Conservation (phyloP, 2,797 vertebrate genomes). For the Enteromius fasciolatus region DNA sequence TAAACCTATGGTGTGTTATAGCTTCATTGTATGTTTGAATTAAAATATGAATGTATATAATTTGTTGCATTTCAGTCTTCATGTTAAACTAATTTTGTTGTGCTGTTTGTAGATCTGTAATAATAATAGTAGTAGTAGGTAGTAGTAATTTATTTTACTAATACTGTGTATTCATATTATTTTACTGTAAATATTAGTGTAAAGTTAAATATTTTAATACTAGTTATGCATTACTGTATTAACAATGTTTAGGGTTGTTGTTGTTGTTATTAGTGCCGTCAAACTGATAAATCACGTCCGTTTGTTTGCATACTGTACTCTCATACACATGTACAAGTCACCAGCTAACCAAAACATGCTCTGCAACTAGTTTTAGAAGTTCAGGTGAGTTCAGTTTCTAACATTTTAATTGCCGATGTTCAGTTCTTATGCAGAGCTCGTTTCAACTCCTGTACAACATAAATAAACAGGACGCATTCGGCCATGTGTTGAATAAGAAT, state of each 20-base stretch:
- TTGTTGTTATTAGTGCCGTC: not conserved
- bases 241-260: not conserved
- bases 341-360: not conserved
- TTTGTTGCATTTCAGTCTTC: not conserved
- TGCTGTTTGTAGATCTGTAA: not conserved
- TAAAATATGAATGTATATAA: not conserved
- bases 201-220: not conserved
- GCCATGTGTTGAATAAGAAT: slow-evolving; percentile 46
- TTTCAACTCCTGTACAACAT: slow-evolving; percentile 23
- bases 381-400: not conserved
- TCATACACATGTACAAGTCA: not conserved
- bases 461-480: slow-evolving; percentile 45
- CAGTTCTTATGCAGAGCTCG: slow-evolving; percentile 28
- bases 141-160: not conserved
- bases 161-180: not conserved
- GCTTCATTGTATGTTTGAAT: not conserved
- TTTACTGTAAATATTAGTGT: not conserved
- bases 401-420: slow-evolving; percentile 33
- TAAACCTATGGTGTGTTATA: not conserved
- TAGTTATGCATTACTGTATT: not conserved
- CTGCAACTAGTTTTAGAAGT: not conserved
- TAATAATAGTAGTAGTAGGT: not conserved
- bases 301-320: too few relatives aligned
- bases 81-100: not conserved
- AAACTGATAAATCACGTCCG: not conserved